Percentiles rank a stretch among this genome's conserved stretches.
Conservation (phyloP, 2,888 invertebrate species). For the Mimas tiliae region DNA sequence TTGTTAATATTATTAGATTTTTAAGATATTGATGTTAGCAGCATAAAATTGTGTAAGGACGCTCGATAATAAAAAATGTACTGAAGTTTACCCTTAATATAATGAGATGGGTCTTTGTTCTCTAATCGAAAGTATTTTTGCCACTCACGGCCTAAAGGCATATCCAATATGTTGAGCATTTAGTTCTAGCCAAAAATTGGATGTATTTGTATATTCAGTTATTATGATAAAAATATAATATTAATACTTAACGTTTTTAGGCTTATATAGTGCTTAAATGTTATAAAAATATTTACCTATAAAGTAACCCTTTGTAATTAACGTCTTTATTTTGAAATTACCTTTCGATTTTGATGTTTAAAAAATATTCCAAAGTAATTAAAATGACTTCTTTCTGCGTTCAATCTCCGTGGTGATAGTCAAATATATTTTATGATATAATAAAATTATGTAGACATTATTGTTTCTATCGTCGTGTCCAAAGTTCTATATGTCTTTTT, state of each 20-base stretch:
- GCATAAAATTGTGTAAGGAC: constrained; percentile 6
- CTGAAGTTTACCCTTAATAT: not conserved
- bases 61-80: not conserved
- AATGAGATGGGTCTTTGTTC: not conserved
- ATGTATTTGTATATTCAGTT: constrained; percentile 9
- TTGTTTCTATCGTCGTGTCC: constrained; percentile 25
- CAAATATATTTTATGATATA: constrained; percentile 18
- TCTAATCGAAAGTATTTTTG: not conserved
- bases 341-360: constrained; percentile 1
- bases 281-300: constrained; percentile 4
- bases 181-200: constrained; percentile 14
- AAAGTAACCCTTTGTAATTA: constrained; percentile 7
- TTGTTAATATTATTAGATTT: constrained; percentile 23
- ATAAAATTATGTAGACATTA: constrained; percentile 20
- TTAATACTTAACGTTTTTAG: not conserved
- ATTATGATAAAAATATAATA: constrained; percentile 9
- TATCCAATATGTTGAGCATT: constrained; percentile 10
- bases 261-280: constrained; percentile 17
- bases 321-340: constrained; percentile 5
- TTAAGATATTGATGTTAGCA: constrained; percentile 23
- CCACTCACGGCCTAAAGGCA: constrained; percentile 17
- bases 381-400: not conserved
- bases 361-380: constrained; percentile 16
- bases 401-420: not conserved
- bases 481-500: constrained; percentile 29